These are phyloP conservation scores for Sphyrna mokarran DNA, from an alignment of 2,113 vertebrate genomes.

Conservation along the genomic window DNA sequence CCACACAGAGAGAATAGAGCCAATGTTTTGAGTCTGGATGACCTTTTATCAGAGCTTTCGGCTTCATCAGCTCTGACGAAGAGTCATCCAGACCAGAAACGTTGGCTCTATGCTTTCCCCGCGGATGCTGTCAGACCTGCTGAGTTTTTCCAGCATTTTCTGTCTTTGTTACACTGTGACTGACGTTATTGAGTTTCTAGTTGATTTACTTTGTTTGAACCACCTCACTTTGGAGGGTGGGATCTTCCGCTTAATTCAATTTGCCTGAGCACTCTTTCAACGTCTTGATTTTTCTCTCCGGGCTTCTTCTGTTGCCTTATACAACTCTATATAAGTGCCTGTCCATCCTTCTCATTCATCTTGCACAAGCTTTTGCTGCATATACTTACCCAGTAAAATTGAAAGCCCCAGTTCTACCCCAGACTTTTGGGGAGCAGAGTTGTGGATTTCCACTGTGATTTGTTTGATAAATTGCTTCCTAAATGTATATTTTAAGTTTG, in stretches of 20 bases:
- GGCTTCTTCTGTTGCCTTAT: neutral
- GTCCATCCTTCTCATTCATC: neutral
- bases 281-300: neutral
- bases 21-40: no score
- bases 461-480: neutral
- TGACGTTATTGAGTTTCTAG: neutral
- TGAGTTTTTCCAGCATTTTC: no score
- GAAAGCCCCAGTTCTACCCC: neutral
- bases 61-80: no score
- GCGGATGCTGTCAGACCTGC: no score
- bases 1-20: no score
- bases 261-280: neutral
- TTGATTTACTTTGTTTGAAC: slow-evolving; percentile 38
- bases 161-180: no score
- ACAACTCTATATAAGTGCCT: neutral
- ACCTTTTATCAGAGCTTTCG: no score
- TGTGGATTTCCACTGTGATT: neutral
- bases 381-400: neutral
- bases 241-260: neutral
- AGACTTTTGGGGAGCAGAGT: neutral
- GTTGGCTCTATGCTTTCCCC: no score
- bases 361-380: neutral
- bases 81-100: no score
- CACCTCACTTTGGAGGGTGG: slow-evolving; percentile 37
- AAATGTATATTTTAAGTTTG: neutral